Base-by-base conservation (phyloP, 1,140 invertebrate species). In the Drosophila busckii region DNA sequence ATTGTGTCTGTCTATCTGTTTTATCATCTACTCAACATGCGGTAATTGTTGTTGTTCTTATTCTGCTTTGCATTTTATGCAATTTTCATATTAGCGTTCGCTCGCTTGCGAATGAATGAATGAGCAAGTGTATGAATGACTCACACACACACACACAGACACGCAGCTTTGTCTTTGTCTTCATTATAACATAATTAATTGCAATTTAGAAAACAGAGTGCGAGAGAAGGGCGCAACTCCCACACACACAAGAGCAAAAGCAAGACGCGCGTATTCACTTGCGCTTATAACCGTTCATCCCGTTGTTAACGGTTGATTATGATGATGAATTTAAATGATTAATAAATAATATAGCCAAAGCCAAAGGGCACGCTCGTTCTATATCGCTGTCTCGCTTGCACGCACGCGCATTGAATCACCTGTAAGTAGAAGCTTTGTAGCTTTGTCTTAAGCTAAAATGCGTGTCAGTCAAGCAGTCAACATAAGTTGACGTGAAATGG, bases 231-330 rank as follows among this genome's bases (percentile, higher is more conserved):
- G 32, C 16, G 16, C 29, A 25, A 59, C 55, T 54, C 49, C 40
- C 49, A 54, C 66, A 53, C 45, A 58, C 56, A 45, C 58, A 64
- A 12, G 20, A 34, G 10, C 29, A 28, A 32, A 44, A 46, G 71
- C 54, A 64, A 53, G n/a, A n/a, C n/a, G n/a, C n/a, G n/a, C n/a
- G n/a, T n/a, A 80, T 73, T 80, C 63, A 80, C 73, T 80, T 80
- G 59, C 73, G 68, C 73, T 80, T 78, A 49, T 71, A 78, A 78
- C 71, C 80, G 67, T 80, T 50, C 54, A 60, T 70, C 65, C 65
- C 65, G 70, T 80, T 83, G 76, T 83, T 82, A 82, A 82, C 75
- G 75, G 75, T 82, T 82, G 65, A 82, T 82, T 83, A 73, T 83
- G 55, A 70, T 82, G 70, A 82, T 82, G 76, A 83, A 66, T 75